These are phyloP conservation scores for Thalassophryne amazonica DNA, from an alignment of 2,797 vertebrate genomes.

Conservation along the genomic window DNA sequence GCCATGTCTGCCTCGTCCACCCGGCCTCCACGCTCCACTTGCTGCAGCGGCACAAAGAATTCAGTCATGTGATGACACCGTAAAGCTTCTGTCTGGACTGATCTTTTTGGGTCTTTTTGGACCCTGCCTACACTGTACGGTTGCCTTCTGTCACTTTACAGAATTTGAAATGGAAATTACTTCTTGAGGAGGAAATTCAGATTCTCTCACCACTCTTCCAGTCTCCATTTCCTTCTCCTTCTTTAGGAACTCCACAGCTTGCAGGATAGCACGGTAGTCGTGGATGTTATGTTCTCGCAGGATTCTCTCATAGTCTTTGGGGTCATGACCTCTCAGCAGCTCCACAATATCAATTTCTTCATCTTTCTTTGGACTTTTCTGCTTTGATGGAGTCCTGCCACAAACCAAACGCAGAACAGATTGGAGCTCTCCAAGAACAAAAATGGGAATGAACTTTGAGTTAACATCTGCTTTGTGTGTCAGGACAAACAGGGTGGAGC, in stretches of 20 bases:
- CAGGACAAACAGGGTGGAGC: no score
- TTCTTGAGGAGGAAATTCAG: no score
- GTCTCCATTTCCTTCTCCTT: conserved; percentile 83
- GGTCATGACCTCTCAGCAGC: conserved; percentile 90
- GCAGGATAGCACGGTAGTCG: conserved; percentile 90
- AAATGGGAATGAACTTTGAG: no score
- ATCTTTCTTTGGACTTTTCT: conserved; percentile 86
- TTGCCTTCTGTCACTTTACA: no score
- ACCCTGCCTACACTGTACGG: no score
- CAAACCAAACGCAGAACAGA: neutral
- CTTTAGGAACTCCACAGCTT: conserved; percentile 90
- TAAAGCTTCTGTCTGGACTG: no score
- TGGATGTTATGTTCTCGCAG: conserved; percentile 89
- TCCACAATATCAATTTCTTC: conserved; percentile 86
- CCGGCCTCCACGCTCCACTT: conserved; percentile 81
- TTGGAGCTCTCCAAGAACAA: no score
- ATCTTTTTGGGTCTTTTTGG: no score
- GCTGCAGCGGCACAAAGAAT: conserved; percentile 73
- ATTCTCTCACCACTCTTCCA: conserved; percentile 78
- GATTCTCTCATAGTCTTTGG: conserved; percentile 93
- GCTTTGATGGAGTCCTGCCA: conserved; percentile 86
- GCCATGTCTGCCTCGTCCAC: conserved; percentile 89
- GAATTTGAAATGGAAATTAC: no score
- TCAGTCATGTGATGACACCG: no score
- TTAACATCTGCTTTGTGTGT: no score